phyloP scores from a whole-genome alignment of 2,797 vertebrate genomes.

The Lateolabrax maculatus region DNA sequence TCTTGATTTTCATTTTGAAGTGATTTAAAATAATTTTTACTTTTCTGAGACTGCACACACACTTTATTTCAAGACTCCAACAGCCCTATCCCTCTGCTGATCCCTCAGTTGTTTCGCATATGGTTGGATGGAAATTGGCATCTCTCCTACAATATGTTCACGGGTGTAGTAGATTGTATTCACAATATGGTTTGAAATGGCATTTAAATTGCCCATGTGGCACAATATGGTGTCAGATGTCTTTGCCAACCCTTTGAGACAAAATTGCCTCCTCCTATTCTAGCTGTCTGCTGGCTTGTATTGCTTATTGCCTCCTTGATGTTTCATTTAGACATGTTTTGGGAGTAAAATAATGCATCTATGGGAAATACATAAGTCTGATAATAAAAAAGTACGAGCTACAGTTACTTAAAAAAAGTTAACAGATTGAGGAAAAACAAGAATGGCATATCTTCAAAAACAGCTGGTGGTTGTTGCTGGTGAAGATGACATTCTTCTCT shows the following conservation, averaged over 20 bases:
- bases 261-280: neutral
- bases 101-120: constrained; percentile 44
- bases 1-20: neutral
- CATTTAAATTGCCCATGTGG: constrained; percentile 30
- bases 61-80: neutral
- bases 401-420: neutral
- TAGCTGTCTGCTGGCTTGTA: neutral
- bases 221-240: constrained; percentile 37
- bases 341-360: neutral
- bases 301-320: neutral
- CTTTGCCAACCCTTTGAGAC: constrained; percentile 15
- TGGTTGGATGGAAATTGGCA: constrained; percentile 36
- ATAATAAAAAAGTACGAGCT: neutral
- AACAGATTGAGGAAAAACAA: neutral
- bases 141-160: constrained; percentile 43
- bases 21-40: neutral
- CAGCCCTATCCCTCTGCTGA: constrained; percentile 13
- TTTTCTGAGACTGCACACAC: neutral
- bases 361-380: neutral
- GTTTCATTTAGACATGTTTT: neutral
- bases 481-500: neutral
- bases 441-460: neutral
- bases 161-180: neutral
- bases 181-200: constrained; percentile 46
- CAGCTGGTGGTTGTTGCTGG: neutral